Conservation (phyloP, 2,797 vertebrate genomes). For the Acanthurus tractus region DNA sequence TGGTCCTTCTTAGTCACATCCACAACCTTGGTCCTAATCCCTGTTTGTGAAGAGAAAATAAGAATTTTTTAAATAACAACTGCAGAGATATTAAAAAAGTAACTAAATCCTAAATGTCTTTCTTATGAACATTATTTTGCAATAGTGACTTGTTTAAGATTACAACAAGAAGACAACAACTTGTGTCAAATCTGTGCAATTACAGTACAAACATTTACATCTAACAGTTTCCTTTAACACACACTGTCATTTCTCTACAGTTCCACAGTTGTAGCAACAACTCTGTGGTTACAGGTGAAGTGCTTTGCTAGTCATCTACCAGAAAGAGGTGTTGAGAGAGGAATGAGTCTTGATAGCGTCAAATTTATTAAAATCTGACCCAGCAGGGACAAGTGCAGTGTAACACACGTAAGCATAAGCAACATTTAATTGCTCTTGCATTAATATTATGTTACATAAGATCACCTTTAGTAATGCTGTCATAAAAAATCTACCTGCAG, state of each 20-base stretch:
- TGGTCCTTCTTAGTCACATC: constrained; percentile 94
- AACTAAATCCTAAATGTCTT: neutral
- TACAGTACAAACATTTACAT: neutral
- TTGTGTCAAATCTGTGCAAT: neutral
- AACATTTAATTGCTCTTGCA: no score
- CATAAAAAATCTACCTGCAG: no score
- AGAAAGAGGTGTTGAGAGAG: neutral
- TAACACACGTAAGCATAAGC: no score
- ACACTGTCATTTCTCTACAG: neutral
- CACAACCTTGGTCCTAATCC: constrained; percentile 90
- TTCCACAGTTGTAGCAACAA: neutral
- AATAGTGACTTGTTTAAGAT: neutral
- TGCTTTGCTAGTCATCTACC: neutral
- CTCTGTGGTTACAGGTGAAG: neutral
- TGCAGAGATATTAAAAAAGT: neutral
- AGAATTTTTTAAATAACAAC: neutral
- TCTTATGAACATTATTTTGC: neutral
- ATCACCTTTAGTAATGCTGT: no score
- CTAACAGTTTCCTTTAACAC: neutral
- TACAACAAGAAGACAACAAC: neutral
- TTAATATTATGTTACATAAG: no score
- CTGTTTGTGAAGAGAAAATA: constrained; percentile 72
- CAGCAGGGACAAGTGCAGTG: neutral
- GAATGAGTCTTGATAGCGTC: constrained; percentile 2
- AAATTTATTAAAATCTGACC: constrained; percentile 1